Conservation (phyloP, 2,797 vertebrate genomes). For the Allobates femoralis region DNA sequence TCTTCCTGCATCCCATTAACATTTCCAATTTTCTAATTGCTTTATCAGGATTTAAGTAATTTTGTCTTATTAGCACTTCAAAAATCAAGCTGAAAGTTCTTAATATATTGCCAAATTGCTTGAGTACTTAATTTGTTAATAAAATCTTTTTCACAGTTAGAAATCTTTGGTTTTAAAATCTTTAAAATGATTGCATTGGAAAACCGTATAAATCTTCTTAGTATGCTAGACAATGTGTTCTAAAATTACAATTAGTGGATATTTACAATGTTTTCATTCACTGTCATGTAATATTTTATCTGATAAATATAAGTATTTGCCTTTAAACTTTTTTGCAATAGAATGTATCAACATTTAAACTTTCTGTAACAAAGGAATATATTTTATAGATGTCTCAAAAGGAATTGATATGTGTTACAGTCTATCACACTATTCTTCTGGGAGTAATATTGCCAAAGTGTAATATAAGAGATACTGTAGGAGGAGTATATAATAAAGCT, state of each 20-base stretch:
- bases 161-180: slow-evolving; percentile 68
- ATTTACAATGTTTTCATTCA: slow-evolving; percentile 32
- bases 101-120: slow-evolving; percentile 68
- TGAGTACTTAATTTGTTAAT: slow-evolving; percentile 67
- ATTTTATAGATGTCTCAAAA: slow-evolving; percentile 42
- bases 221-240: slow-evolving; percentile 54
- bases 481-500: neutral
- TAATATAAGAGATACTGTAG: slow-evolving; percentile 19
- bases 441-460: slow-evolving; percentile 19
- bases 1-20: slow-evolving; percentile 69
- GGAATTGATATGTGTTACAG: slow-evolving; percentile 21
- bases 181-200: slow-evolving; percentile 56
- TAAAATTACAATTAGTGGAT: slow-evolving; percentile 3
- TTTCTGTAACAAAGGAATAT: slow-evolving; percentile 51
- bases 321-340: neutral
- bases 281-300: slow-evolving; percentile 44
- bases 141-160: slow-evolving; percentile 65
- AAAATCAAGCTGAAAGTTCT: slow-evolving; percentile 67
- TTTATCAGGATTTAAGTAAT: slow-evolving; percentile 70
- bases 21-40: slow-evolving; percentile 70
- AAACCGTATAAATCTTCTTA: slow-evolving; percentile 40
- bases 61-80: slow-evolving; percentile 71
- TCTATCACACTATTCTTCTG: slow-evolving; percentile 15
- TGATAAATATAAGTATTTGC: neutral
- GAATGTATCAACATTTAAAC: slow-evolving; percentile 50